Base-by-base conservation (phyloP, 2,113 vertebrate species). In the Hippoglossus stenolepis region DNA sequence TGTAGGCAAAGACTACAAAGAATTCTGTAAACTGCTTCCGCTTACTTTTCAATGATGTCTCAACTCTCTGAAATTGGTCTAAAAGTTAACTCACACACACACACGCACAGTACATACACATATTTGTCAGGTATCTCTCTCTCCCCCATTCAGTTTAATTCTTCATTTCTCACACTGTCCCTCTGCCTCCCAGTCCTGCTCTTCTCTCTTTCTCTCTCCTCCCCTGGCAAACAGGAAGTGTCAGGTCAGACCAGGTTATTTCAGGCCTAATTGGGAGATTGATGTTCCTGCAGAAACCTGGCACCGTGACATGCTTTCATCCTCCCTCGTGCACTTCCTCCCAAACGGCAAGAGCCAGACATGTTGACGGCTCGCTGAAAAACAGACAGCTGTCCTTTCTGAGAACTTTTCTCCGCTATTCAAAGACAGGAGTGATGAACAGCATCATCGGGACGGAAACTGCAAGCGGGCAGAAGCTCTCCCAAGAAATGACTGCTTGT, bases 241-340 rank as follows among this genome's bases (percentile, higher is more conserved):
- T 91, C 88, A 85, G 81, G 84, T 83, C 88, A 77, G 82, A 65
- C 81, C 83, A 86, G 86, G 91, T 91, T 93, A 92, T 93, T 93
- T 93, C 83, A 90, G 84, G 91, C 87, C 87, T 93, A 93, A 93
- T 93, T 93, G 92, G 85, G 83, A 93, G 91, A 93, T 90, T 93
- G 91, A 93, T 93, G 92, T 82, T 92, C 75, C 87, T 89, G 74
- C 76, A 88, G 91, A 92, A 93, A 93, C 91, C 91, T 90, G 90
- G 90, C 91, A 93, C 90, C 91, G 88, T 87, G 82, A 91, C 92
- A 88, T 88, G 89, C 80, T 93, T 90, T 92, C 83, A 91, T 88
- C 87, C 81, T 83, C 80, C 73, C 79, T 80, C 67, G 4, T 85
- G 79, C 89, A 90, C 89, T 91, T 92, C 91, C 92, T 92, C 85